Percentiles rank a stretch among this genome's conserved stretches.
phyloP scores from a whole-genome alignment of 2,888 invertebrate species.

The Pachydiplax longipennis region DNA sequence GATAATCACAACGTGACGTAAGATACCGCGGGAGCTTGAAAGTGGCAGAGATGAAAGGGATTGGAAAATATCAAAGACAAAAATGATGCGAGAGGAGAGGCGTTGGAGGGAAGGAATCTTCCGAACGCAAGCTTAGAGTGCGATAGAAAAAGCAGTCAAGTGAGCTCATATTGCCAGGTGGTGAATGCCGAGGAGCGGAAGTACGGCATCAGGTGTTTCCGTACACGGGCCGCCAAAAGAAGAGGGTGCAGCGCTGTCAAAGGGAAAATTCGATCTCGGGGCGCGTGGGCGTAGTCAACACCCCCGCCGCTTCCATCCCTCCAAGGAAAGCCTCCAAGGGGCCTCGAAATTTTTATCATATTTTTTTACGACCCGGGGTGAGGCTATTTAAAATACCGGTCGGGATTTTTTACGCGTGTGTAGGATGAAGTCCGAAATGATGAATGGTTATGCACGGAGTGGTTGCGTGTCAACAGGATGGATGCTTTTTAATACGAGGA shows the following conservation, averaged over 20 bases:
- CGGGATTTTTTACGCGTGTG: neutral
- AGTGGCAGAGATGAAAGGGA: neutral
- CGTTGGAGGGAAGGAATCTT: neutral
- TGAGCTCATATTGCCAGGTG: constrained; percentile 20
- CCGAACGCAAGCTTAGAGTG: neutral
- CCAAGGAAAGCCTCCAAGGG: neutral
- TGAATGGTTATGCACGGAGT: constrained; percentile 16
- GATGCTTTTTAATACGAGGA: constrained; percentile 4
- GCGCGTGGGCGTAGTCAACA: neutral
- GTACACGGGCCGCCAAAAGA: neutral
- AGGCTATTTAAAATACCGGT: constrained; percentile 12
- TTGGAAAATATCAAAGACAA: neutral
- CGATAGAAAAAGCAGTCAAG: constrained; percentile 7
- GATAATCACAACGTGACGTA: neutral
- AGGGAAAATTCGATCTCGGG: neutral
- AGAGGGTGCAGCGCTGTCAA: neutral
- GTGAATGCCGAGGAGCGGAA: neutral
- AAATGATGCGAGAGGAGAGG: neutral
- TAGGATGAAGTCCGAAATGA: neutral
- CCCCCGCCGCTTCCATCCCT: neutral
- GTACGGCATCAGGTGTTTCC: constrained; percentile 38
- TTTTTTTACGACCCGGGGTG: neutral
- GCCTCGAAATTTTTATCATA: neutral
- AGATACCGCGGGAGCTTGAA: no score
- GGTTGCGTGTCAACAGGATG: neutral